Evolutionary conservation across 2,888 invertebrate genomes (phyloP).

Genomic region (Apantesis nais): DNA sequence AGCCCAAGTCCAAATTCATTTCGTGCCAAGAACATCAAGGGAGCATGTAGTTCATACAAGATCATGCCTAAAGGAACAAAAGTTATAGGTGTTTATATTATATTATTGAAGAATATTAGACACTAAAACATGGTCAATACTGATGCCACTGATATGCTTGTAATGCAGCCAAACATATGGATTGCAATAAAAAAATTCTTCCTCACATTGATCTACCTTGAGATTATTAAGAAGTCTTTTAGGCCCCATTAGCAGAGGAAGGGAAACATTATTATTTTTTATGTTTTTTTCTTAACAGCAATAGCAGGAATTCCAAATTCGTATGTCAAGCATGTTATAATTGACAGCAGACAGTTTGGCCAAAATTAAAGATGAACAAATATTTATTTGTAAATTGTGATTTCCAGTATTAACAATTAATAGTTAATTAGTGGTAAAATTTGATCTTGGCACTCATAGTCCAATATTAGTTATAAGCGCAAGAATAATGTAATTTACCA

Average conservation of each 20-base stretch:
- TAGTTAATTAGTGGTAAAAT: too few species aligned
- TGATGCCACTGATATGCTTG: neutral
- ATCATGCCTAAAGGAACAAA: slow-evolving; percentile 86
- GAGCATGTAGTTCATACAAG: slow-evolving; percentile 93
- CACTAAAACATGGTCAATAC: neutral
- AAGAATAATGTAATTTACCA: too few species aligned
- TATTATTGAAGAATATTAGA: neutral
- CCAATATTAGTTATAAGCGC: too few species aligned
- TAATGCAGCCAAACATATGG: neutral
- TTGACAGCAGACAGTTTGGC: neutral
- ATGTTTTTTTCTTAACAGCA: neutral
- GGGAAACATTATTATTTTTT: too few species aligned
- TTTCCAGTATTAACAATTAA: too few species aligned
- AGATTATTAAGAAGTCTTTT: neutral
- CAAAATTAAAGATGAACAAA: neutral
- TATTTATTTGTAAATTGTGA: too few species aligned
- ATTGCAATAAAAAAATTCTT: neutral
- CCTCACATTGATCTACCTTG: neutral
- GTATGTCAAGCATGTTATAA: neutral
- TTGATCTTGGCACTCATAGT: too few species aligned
- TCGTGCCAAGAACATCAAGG: slow-evolving; percentile 89
- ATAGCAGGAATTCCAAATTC: neutral
- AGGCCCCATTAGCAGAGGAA: neutral
- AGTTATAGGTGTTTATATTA: neutral
- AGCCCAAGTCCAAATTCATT: slow-evolving; percentile 86